Base-by-base conservation (phyloP, 2,888 invertebrate species). In the Cabera pusaria region DNA sequence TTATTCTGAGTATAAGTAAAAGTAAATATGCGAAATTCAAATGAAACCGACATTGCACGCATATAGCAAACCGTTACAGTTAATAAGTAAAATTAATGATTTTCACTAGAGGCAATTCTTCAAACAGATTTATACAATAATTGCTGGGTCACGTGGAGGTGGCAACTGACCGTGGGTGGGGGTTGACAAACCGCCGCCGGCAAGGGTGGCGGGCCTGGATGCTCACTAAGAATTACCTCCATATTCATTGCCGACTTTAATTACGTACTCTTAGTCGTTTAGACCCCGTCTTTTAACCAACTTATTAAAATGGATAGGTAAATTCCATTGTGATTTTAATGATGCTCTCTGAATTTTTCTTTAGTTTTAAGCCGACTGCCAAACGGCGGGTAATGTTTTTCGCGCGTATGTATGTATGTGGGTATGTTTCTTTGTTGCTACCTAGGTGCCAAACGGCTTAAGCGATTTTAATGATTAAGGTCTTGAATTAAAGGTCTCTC, bases 161-260 rank as follows among this genome's bases (percentile, higher is more conserved):
- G 28, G 29, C 28, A 10, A 22, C 29, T 24, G 37, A 29, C 37
- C 29, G 14, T n/a, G 19, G 38, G 26, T 9, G 21, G 31, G n/a
- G 19, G 17, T 20, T 8, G 32, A 32, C 26, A 26, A 39, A 32
- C 32, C 18, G 18, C 26, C 38, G 26, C 5, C 4, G 21, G 20
- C 19, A 1, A 6, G 31, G 19, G 25, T 17, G 26, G 22, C n/a
- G 17, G 20, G 9, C 11, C 10, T 22, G 16, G 33, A 35, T 35
- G 36, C 22, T 48, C 35, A 43, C 37, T 35, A 50, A 52, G 49
- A 63, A 47, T 59, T 56, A 64, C 52, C 45, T 48, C 51, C 47
- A 52, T 56, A 56, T 58, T 64, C 64, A 66, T 69, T 66, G 62
- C 51, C 49, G 52, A 51, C 52, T 62, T 59, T 64, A 60, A 64